phyloP scores from a whole-genome alignment of 2,113 vertebrate genomes.

The Saccopteryx leptura region DNA sequence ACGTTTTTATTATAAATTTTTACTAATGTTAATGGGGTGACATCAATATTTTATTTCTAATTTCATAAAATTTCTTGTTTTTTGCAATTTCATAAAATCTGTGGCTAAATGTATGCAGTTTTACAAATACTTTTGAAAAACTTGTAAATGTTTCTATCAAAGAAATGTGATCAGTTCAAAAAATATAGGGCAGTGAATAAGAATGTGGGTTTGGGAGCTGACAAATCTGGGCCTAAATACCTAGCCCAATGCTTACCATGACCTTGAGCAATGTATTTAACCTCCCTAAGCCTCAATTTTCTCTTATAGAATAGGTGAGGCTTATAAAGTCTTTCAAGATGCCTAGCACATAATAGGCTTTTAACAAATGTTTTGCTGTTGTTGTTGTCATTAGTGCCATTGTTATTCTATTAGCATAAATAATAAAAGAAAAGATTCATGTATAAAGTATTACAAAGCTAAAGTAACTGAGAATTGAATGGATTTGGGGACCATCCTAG shows the following conservation, averaged over 20 bases:
- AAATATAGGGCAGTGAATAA: neutral
- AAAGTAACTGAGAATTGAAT: neutral
- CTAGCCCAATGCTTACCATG: neutral
- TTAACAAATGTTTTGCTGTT: neutral
- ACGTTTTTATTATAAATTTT: no score
- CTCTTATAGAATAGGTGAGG: neutral
- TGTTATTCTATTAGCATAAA: neutral
- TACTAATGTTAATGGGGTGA: no score
- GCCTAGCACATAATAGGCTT: neutral
- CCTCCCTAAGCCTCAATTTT: neutral
- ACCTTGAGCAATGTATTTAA: constrained; percentile 35
- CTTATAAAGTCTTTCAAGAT: constrained; percentile 18
- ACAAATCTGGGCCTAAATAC: neutral
- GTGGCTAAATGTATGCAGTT: neutral
- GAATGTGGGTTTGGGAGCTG: neutral
- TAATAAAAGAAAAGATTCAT: neutral
- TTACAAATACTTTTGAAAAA: constrained; percentile 53
- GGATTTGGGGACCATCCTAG: neutral
- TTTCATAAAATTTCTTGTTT: neutral
- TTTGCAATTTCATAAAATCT: neutral
- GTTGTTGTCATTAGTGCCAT: neutral
- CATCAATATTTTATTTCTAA: neutral
- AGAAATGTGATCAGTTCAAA: neutral
- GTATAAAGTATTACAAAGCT: neutral
- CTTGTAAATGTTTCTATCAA: neutral